Base-by-base conservation (phyloP, 2,888 invertebrate species). In the Mactromeris polynyma region DNA sequence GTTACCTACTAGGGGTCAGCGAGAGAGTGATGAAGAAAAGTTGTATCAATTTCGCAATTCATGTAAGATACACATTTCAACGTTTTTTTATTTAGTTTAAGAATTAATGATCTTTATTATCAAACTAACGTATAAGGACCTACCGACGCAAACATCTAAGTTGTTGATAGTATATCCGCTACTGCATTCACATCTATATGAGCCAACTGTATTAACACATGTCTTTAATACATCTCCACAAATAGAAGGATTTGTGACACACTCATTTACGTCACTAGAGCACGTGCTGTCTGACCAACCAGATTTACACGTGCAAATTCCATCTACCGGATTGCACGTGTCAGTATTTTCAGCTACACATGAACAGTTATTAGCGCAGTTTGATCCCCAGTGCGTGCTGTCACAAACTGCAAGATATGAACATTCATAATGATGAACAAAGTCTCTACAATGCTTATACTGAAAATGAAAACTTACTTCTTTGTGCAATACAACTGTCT, bases 211-310 rank as follows among this genome's bases (percentile, higher is more conserved):
- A 81, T 93, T 90, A 0, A 46, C 19, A 78, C 93, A 93, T 11
- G 81, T 80, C 51, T 89, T 88, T 42, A 90, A 79, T 17, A 31
- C 31, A 42, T 89, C 90, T 31, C 58, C 78, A 80, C 90, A 93
- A 31, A 85, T 58, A 38, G 83, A 80, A 3, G 87, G 81, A 21
- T 26, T 78, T 4, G 78, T 38, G 7, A 9, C 42, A 77, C 93
- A 93, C 73, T 93, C 93, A 86, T 92, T 42, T 11, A 92, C 81
- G 64, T 93, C 92, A 2, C 17, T 73, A 9, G 78, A 51, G 54
- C 93, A 93, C 31, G 64, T 90, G 9, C 14, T 79, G 26, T 91
- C 93, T 2, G 21, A 69, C 92, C 93, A 93, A 19, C 90, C 91
- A 9, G 36, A 26, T 17, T 83, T 87, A 58, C 93, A 93, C 9